Percentiles rank a stretch among this genome's conserved stretches.
These are phyloP conservation scores for Tachysurus vachellii DNA, from an alignment of 2,113 vertebrate genomes.

Conservation along the genomic window DNA sequence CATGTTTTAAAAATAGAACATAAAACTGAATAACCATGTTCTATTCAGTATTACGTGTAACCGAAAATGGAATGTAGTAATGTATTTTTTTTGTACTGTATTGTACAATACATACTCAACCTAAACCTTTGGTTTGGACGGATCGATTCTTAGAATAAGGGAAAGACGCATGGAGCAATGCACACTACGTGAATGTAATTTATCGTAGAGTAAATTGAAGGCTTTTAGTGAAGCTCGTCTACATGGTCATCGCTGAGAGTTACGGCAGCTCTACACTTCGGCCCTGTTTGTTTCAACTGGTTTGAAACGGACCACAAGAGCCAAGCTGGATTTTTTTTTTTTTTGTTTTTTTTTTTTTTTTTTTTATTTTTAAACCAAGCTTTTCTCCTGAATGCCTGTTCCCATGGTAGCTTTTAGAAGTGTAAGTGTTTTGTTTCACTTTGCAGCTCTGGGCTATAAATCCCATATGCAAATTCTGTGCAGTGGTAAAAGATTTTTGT, in stretches of 20 bases:
- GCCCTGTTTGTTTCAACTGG: background rate
- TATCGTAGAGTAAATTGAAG: background rate
- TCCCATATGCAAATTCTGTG: background rate
- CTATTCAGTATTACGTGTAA: background rate
- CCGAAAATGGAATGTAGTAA: no score
- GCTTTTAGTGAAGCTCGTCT: background rate
- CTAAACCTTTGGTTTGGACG: background rate
- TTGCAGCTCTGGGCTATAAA: background rate
- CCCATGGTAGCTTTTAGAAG: background rate
- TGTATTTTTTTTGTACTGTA: no score
- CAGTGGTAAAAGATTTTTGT: background rate
- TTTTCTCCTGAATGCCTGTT: background rate
- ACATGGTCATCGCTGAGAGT: background rate
- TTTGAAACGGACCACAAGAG: background rate
- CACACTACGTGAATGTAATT: background rate
- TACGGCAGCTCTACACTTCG: background rate
- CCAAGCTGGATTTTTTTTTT: background rate
- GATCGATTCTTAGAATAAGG: background rate
- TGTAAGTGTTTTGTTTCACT: background rate
- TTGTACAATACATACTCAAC: no score
- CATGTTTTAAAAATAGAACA: background rate
- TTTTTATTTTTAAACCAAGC: background rate
- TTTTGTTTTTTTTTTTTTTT: conserved; percentile 65
- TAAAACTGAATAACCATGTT: background rate
- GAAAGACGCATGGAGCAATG: background rate